Conservation (phyloP, 2,113 vertebrate genomes). For the Synchiropus splendidus region DNA sequence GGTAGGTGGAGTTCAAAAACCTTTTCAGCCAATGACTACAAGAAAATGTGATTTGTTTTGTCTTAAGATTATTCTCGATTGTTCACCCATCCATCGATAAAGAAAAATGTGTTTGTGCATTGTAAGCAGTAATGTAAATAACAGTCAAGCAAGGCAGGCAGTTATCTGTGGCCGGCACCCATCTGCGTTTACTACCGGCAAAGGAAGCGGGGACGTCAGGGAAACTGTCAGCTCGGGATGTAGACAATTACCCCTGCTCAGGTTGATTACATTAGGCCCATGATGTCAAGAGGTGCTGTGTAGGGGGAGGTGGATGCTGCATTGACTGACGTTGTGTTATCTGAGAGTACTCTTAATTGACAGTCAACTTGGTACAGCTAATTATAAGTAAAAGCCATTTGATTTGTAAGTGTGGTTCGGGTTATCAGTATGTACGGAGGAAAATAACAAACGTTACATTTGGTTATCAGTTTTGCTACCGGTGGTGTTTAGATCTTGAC, state of each 20-base stretch:
- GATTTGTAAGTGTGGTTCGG: not conserved
- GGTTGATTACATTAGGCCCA: slow-evolving; percentile 71
- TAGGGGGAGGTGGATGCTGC: slow-evolving; percentile 40
- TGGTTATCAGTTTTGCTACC: not conserved
- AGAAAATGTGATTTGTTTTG: slow-evolving; percentile 16
- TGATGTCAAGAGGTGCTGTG: slow-evolving; percentile 68
- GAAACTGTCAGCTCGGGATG: slow-evolving; percentile 68
- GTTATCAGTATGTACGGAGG: no score
- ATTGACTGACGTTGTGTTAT: slow-evolving; percentile 50
- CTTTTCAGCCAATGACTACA: slow-evolving; percentile 11
- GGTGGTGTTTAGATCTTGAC: no score
- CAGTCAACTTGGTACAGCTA: slow-evolving; percentile 53
- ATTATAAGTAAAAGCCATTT: slow-evolving; percentile 58
- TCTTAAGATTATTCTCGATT: no score
- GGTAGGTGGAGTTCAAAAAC: slow-evolving; percentile 67
- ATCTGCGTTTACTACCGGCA: slow-evolving; percentile 69
- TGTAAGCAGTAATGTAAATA: slow-evolving; percentile 72
- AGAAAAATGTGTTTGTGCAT: slow-evolving; percentile 42
- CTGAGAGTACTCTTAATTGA: slow-evolving; percentile 31
- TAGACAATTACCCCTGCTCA: slow-evolving; percentile 72
- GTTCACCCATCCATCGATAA: slow-evolving; percentile 10
- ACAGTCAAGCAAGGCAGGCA: slow-evolving; percentile 52
- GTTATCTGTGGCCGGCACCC: slow-evolving; percentile 61
- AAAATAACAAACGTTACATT: no score
- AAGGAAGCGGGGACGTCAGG: slow-evolving; percentile 76